Conservation (phyloP, 2,888 invertebrate species). For the Cephus pulcher region DNA sequence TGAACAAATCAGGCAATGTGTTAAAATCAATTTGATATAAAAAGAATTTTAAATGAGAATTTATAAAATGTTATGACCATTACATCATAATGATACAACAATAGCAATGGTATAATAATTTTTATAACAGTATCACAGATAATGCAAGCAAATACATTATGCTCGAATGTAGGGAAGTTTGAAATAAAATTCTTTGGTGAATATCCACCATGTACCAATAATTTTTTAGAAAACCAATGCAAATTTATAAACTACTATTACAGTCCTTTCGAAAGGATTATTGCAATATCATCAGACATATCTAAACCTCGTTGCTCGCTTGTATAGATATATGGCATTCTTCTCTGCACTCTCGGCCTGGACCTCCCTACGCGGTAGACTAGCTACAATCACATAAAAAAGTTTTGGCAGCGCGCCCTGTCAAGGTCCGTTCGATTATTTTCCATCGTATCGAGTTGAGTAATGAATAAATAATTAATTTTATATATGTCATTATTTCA, state of each 20-base stretch:
- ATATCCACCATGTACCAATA: background rate
- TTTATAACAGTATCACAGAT: conserved; percentile 44
- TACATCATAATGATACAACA: conserved; percentile 36
- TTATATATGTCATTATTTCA: background rate
- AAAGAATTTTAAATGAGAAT: conserved; percentile 2
- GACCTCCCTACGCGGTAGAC: conserved; percentile 36
- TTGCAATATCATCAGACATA: background rate
- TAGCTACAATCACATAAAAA: conserved; percentile 47
- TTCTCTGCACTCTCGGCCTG: conserved; percentile 38
- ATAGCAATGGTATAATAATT: conserved; percentile 30
- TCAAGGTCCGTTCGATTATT: conserved; percentile 21
- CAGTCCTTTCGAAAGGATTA: background rate
- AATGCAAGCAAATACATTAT: conserved; percentile 24
- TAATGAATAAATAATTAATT: background rate
- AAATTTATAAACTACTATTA: background rate
- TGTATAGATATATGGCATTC: conserved; percentile 39
- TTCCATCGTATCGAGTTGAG: background rate
- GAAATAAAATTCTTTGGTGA: background rate
- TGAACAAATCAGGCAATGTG: background rate
- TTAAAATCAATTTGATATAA: conserved; percentile 17
- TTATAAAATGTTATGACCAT: conserved; percentile 32
- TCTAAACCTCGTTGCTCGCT: background rate
- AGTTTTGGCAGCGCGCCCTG: conserved; percentile 44
- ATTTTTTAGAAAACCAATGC: background rate
- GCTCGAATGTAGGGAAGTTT: conserved; percentile 1